phyloP scores from a whole-genome alignment of 1,140 invertebrate genomes.

The Rhopalosiphum padi region DNA sequence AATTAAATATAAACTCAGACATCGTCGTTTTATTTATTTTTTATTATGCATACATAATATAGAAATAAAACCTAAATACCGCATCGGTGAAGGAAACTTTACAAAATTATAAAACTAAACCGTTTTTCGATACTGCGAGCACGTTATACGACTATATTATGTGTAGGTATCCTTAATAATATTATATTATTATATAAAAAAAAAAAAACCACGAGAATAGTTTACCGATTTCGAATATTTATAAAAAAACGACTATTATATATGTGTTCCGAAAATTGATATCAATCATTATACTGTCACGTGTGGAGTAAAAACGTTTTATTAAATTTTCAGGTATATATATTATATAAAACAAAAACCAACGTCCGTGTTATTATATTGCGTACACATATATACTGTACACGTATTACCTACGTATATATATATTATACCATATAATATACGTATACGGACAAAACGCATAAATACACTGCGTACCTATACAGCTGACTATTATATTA shows the following conservation, averaged over 20 bases:
- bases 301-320: not conserved
- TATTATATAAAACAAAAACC: not conserved
- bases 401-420: not conserved
- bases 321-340: not conserved
- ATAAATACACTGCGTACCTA: not conserved
- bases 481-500: not conserved
- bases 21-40: not conserved
- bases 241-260: not conserved
- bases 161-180: not conserved
- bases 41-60: not conserved
- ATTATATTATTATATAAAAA: not conserved
- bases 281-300: conserved; percentile 13
- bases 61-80: not conserved
- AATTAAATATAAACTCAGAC: not conserved
- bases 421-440: not conserved
- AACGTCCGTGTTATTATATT: not conserved
- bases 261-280: not conserved
- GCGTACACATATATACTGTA: not conserved
- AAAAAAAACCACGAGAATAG: not conserved
- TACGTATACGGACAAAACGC: not conserved
- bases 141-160: not conserved
- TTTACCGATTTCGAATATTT: not conserved
- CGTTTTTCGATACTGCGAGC: not conserved
- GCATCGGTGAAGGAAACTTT: not conserved
- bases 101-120: not conserved